These are phyloP conservation scores for Champsocephalus esox DNA, from an alignment of 2,797 vertebrate genomes.

Conservation along the genomic window DNA sequence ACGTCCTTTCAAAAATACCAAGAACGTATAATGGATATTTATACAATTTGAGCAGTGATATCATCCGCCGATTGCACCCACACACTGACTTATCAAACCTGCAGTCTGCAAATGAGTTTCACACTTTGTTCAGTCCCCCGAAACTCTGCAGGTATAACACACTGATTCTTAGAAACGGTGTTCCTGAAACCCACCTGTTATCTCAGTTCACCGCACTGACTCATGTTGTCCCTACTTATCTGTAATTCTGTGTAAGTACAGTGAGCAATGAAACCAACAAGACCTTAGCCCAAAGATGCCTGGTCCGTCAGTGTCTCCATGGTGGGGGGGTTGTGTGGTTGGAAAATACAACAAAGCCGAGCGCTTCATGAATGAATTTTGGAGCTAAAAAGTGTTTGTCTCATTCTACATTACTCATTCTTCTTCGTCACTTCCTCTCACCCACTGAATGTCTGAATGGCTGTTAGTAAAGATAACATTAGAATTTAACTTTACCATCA, in stretches of 20 bases:
- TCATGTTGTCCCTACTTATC: conserved; percentile 49
- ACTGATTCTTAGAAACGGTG: conserved; percentile 30
- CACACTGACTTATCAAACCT: conserved; percentile 15
- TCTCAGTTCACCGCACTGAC: conserved; percentile 34
- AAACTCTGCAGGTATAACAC: conserved; percentile 43
- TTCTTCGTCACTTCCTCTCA: conserved; percentile 28
- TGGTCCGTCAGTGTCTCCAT: conserved; percentile 29
- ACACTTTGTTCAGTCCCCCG: conserved; percentile 12
- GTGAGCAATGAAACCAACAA: conserved; percentile 33
- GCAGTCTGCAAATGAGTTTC: conserved; percentile 31
- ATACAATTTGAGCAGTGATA: conserved; percentile 39
- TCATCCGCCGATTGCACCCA: conserved; percentile 28
- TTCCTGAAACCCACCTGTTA: conserved; percentile 36
- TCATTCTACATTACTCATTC: conserved; percentile 51
- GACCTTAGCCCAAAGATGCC: conserved; percentile 42
- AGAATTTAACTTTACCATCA: conserved; percentile 19
- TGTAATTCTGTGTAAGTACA: conserved; percentile 48
- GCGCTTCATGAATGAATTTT: conserved; percentile 52
- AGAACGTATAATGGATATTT: conserved; percentile 61
- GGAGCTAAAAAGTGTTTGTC: conserved; percentile 47
- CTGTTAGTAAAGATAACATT: conserved; percentile 24
- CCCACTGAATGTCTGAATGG: conserved; percentile 12
- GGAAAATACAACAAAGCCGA: conserved; percentile 59
- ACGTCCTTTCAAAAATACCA: conserved; percentile 12
- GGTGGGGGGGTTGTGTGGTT: conserved; percentile 41